Conservation (phyloP, 2,113 vertebrate genomes). For the Cebidichthys violaceus region DNA sequence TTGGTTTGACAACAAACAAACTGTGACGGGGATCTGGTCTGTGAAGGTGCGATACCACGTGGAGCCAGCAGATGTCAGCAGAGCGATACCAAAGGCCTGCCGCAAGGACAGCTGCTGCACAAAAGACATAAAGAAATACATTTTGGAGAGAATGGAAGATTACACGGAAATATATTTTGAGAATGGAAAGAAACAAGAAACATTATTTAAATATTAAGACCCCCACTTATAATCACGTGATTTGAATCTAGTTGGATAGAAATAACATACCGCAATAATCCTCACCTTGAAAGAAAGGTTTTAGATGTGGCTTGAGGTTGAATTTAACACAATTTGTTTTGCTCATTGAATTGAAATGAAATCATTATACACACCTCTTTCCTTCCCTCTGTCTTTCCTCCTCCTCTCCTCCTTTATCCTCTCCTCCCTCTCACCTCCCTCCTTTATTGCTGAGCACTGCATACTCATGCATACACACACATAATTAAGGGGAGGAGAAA, state of each 20-base stretch:
- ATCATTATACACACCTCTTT: background rate
- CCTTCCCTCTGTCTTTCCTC: background rate
- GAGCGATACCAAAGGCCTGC: conserved; percentile 16
- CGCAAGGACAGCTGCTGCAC: background rate
- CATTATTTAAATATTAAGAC: background rate
- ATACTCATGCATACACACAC: conserved; percentile 12
- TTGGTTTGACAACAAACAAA: background rate
- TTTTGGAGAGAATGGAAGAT: conserved; percentile 4
- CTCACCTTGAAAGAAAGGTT: background rate
- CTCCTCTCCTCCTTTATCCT: conserved; percentile 14
- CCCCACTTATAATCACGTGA: background rate
- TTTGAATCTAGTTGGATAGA: background rate
- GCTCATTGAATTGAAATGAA: conserved; percentile 10
- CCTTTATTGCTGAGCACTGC: conserved; percentile 33
- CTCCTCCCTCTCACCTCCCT: conserved; percentile 5
- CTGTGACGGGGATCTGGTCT: background rate
- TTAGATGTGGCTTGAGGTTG: background rate
- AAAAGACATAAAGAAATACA: conserved; percentile 10
- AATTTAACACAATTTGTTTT: background rate
- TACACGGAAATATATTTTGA: background rate
- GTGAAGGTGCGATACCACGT: background rate
- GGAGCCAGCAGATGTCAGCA: conserved; percentile 8
- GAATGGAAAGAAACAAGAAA: background rate
- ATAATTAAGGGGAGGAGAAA: conserved; percentile 35
- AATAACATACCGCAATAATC: background rate